Conservation (phyloP, 2,888 invertebrate species). For the Leucania comma region DNA sequence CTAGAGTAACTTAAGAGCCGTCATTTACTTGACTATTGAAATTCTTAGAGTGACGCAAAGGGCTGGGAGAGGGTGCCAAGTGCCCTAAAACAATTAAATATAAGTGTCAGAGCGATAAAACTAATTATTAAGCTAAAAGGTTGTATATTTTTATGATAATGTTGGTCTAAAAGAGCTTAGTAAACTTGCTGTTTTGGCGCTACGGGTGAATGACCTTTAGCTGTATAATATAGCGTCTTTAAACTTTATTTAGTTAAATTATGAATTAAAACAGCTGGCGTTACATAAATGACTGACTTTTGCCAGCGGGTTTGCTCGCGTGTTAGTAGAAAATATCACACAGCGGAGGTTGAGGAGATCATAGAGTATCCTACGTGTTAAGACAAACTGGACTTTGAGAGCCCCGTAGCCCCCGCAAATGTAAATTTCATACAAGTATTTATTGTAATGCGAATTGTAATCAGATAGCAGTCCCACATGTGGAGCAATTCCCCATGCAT, state of each 20-base stretch:
- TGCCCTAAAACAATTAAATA: slow-evolving; percentile 54
- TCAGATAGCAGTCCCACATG: no score
- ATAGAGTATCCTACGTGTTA: no score
- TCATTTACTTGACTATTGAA: slow-evolving; percentile 32
- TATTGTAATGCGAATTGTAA: no score
- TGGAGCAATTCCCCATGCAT: no score
- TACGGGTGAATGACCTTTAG: slow-evolving; percentile 12
- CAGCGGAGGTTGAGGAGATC: no score
- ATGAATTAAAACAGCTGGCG: not conserved
- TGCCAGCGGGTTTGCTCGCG: no score
- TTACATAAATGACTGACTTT: no score
- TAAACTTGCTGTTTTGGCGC: slow-evolving; percentile 29
- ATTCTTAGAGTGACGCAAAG: slow-evolving; percentile 36
- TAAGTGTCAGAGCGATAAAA: slow-evolving; percentile 50
- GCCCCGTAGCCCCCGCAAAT: no score
- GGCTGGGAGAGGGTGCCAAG: slow-evolving; percentile 19
- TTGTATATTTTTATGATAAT: slow-evolving; percentile 49
- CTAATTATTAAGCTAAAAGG: slow-evolving; percentile 52
- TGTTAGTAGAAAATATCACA: no score
- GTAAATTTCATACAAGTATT: no score
- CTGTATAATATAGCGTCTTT: not conserved
- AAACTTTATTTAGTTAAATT: not conserved
- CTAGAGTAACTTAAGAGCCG: slow-evolving; percentile 1
- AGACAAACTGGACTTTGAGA: no score
- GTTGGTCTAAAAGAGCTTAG: slow-evolving; percentile 23